Conservation (phyloP, 2,113 vertebrate genomes). For the Heteronetta atricapilla region DNA sequence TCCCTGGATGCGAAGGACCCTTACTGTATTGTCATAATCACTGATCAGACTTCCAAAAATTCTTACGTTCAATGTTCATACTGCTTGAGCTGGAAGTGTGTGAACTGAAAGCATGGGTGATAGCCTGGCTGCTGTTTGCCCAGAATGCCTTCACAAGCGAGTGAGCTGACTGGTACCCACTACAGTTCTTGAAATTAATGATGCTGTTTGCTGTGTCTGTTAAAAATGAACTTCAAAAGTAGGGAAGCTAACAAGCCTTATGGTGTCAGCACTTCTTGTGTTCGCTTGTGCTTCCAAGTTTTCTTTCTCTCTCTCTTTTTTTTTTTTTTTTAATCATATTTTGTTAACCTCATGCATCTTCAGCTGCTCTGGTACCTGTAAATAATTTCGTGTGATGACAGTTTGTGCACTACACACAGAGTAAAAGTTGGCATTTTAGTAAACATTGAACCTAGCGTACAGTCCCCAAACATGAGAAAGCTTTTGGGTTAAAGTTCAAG, state of each 20-base stretch:
- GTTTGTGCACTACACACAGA: not conserved
- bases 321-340: not conserved
- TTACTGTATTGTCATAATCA: not conserved
- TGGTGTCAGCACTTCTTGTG: not conserved
- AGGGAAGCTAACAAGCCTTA: not conserved
- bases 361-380: not conserved
- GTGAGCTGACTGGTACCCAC: not conserved
- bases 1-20: not conserved
- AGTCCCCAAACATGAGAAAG: not conserved
- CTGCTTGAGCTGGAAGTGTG: not conserved
- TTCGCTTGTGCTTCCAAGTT: not conserved
- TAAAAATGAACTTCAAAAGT: not conserved
- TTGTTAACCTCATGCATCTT: not conserved
- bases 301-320: not conserved
- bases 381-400: not conserved
- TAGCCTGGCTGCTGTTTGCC: not conserved
- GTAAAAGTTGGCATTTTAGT: not conserved
- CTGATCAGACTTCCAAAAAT: not conserved
- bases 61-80: not conserved
- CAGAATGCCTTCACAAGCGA: not conserved
- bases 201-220: not conserved
- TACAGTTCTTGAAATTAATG: not conserved
- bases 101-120: not conserved
- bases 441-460: not conserved
- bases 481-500: conserved; percentile 1